Percentiles rank a stretch among this genome's conserved stretches.
phyloP scores from a whole-genome alignment of 2,797 vertebrate genomes.

The Argya squamiceps region DNA sequence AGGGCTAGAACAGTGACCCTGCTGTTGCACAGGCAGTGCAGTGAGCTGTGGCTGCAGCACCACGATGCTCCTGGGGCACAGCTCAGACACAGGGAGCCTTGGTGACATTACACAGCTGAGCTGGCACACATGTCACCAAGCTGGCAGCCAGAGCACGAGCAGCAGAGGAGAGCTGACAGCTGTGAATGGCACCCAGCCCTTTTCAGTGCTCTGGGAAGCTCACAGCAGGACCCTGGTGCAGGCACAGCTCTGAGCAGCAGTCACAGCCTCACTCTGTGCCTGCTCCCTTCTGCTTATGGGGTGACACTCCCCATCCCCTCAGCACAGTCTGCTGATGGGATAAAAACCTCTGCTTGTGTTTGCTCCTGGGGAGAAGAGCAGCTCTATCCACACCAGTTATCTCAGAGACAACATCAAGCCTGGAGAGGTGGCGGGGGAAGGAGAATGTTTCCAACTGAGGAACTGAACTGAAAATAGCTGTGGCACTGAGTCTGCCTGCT shows the following conservation, averaged over 20 bases:
- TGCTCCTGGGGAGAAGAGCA: neutral
- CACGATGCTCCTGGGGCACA: neutral
- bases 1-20: neutral
- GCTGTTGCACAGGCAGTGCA: neutral
- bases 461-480: conserved; percentile 45
- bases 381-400: neutral
- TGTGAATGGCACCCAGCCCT: neutral
- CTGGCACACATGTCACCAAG: neutral
- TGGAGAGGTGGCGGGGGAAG: neutral
- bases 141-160: neutral
- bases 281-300: neutral
- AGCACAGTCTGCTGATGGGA: neutral
- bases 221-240: neutral
- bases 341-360: neutral
- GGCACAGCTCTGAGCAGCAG: neutral
- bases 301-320: neutral
- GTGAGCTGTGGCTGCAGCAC: neutral
- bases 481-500: conserved; percentile 9
- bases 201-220: neutral
- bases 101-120: neutral
- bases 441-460: neutral
- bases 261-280: neutral
- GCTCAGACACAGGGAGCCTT: neutral
- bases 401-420: neutral
- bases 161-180: neutral